Percentiles rank a stretch among this genome's conserved stretches.
These are phyloP conservation scores for Artibeus jamaicensis DNA, from an alignment of 2,797 vertebrate species.

Conservation along the genomic window DNA sequence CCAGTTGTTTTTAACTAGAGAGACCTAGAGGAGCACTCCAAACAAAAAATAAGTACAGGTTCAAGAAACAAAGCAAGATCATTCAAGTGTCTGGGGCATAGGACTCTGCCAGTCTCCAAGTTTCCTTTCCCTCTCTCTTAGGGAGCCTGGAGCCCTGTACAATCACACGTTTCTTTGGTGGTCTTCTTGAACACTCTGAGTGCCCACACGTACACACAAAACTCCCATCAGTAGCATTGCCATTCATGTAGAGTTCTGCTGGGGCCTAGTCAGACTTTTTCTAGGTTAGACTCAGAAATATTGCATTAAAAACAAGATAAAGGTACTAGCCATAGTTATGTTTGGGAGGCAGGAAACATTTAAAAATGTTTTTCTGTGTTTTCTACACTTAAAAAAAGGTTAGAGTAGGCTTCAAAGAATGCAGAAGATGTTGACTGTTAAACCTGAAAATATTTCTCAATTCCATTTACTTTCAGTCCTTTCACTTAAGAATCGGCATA, in stretches of 20 bases:
- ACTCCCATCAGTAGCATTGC: background rate
- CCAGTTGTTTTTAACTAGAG: background rate
- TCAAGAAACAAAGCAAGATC: background rate
- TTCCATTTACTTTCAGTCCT: constrained; percentile 62
- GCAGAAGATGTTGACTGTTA: constrained; percentile 76
- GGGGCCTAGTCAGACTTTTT: background rate
- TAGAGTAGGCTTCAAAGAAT: constrained; percentile 64
- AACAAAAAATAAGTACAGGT: background rate
- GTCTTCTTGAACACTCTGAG: background rate
- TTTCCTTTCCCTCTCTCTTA: background rate
- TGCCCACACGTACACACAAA: background rate
- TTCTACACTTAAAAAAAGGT: constrained; percentile 46
- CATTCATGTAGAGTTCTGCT: background rate
- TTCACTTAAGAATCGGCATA: constrained; percentile 71
- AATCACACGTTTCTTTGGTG: background rate
- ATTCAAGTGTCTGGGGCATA: background rate
- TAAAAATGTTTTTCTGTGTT: background rate
- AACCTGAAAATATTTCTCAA: constrained; percentile 71
- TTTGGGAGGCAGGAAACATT: background rate
- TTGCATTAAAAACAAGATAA: constrained; percentile 1
- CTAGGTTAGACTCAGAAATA: background rate
- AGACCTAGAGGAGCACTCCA: background rate
- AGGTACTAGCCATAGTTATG: background rate
- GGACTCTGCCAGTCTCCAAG: background rate
- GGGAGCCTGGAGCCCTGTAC: background rate